phyloP scores from a whole-genome alignment of 2,113 vertebrate species.

The Pseudorasbora parva region DNA sequence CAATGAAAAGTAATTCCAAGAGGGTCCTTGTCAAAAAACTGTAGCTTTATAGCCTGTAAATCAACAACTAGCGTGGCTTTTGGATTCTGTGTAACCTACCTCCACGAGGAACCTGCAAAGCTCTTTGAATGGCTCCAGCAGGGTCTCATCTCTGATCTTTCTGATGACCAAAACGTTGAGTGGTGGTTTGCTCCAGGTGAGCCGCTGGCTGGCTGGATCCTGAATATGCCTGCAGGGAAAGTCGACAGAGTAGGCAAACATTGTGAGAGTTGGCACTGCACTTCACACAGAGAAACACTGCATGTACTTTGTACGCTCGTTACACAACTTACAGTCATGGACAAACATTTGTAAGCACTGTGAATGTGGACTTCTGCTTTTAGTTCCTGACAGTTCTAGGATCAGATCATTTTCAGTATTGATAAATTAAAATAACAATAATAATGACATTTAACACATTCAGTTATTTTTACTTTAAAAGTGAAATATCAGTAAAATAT shows the following conservation, averaged over 20 bases:
- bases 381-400: neutral
- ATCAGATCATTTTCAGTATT: neutral
- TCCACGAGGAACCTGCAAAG: slow-evolving; percentile 82
- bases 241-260: slow-evolving; percentile 10
- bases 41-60: neutral
- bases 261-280: neutral
- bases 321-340: neutral
- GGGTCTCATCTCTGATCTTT: slow-evolving; percentile 79
- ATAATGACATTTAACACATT: neutral
- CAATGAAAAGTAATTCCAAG: neutral
- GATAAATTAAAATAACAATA: neutral
- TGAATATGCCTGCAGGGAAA: slow-evolving; percentile 78
- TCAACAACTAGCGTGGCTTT: neutral
- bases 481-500: no score
- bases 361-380: slow-evolving; percentile 8
- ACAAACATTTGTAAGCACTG: neutral
- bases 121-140: slow-evolving; percentile 81
- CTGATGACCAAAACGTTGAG: slow-evolving; percentile 80
- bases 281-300: neutral
- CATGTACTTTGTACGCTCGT: neutral
- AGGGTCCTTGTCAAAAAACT: neutral
- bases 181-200: slow-evolving; percentile 82
- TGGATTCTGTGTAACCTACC: slow-evolving; percentile 58
- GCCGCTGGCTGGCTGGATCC: slow-evolving; percentile 81
- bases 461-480: neutral